Conservation (phyloP, 2,888 invertebrate genomes). For the Himalopsyche kuldschensis region DNA sequence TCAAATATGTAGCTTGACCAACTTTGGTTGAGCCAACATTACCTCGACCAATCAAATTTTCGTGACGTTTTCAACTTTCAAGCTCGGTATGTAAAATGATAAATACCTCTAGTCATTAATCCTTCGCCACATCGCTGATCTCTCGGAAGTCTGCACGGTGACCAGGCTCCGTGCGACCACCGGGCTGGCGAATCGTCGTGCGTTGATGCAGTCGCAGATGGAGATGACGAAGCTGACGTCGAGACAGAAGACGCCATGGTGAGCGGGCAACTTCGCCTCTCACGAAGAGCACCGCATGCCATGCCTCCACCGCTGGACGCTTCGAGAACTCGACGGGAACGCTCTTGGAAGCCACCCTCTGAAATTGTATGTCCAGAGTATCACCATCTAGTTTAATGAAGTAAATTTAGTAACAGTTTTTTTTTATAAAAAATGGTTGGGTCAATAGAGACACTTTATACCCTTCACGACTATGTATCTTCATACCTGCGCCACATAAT, state of each 20-base stretch:
- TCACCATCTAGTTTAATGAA: too few relatives aligned
- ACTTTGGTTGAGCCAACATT: too few relatives aligned
- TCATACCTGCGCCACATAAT: too few relatives aligned
- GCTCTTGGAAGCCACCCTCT: conserved; percentile 57
- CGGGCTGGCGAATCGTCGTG: conserved; percentile 45
- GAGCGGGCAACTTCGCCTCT: conserved; percentile 56
- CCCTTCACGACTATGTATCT: too few relatives aligned
- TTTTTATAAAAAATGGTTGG: too few relatives aligned
- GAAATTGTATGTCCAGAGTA: too few relatives aligned
- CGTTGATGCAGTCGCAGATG: conserved; percentile 47
- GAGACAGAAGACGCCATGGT: conserved; percentile 42
- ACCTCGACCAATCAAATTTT: too few relatives aligned
- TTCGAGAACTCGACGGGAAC: conserved; percentile 48
- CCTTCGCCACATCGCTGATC: conserved; percentile 56
- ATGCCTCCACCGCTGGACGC: conserved; percentile 42
- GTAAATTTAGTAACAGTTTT: too few relatives aligned
- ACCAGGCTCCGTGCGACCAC: conserved; percentile 61
- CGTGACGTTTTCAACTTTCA: too few relatives aligned
- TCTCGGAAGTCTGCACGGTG: conserved; percentile 56
- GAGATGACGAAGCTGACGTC: conserved; percentile 46
- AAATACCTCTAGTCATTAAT: conserved; percentile 55
- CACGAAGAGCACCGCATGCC: conserved; percentile 57
- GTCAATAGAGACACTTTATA: too few relatives aligned
- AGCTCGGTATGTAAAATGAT: background rate
- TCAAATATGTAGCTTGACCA: too few relatives aligned